These are phyloP conservation scores for Bolinopsis microptera DNA, from an alignment of 37 sponge, comb jelly and placozoan species.

Conservation along the genomic window DNA sequence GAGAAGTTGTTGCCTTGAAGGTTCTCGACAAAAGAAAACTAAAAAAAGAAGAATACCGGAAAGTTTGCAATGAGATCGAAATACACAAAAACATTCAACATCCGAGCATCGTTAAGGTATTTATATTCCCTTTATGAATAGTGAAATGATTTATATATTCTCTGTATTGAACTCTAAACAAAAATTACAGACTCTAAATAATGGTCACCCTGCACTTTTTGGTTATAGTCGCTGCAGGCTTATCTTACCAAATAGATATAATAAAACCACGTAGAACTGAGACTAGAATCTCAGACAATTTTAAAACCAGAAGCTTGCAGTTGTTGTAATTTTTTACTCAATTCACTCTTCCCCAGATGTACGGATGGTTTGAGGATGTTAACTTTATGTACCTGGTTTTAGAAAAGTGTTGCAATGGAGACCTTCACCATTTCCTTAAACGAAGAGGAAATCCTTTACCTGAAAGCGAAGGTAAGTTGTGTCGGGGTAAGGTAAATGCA, in stretches of 20 bases:
- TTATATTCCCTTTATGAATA: not conserved
- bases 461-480: slow-evolving; percentile 28
- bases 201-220: too few relatives aligned
- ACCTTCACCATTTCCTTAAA: slow-evolving; percentile 14
- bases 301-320: too few relatives aligned
- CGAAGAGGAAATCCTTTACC: slow-evolving; percentile 14
- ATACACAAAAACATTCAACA: slow-evolving; percentile 27
- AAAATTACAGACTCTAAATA: too few relatives aligned
- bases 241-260: too few relatives aligned
- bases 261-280: too few relatives aligned
- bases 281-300: too few relatives aligned
- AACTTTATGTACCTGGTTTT: slow-evolving; percentile 10
- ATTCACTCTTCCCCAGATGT: too few relatives aligned
- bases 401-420: slow-evolving; percentile 16
- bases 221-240: too few relatives aligned
- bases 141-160: not conserved
- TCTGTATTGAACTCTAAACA: too few relatives aligned
- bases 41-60: not conserved
- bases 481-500: too few relatives aligned
- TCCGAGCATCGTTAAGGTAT: slow-evolving; percentile 30
- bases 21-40: slow-evolving; percentile 32
- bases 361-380: slow-evolving; percentile 32
- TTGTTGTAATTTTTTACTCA: too few relatives aligned
- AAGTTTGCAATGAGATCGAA: slow-evolving; percentile 54
- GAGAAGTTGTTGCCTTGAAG: slow-evolving; percentile 18